A percentile compares a stretch with the other conserved stretches of the same genome.
Conservation (phyloP, 2,797 vertebrate genomes). For the Hydrophis major region DNA sequence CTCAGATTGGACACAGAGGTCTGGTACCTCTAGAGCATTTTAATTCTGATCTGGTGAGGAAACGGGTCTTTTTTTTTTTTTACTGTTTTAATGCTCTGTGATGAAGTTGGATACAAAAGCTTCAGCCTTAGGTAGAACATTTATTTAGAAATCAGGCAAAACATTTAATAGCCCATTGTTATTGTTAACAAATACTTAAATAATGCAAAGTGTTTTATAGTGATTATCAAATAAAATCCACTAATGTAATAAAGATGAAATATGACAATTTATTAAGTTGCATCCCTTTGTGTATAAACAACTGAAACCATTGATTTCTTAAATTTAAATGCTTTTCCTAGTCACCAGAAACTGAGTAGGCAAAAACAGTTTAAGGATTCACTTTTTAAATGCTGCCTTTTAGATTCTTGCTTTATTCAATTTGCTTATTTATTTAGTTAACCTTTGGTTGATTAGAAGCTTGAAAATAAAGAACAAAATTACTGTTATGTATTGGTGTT, state of each 20-base stretch:
- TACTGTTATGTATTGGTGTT: conserved; percentile 2
- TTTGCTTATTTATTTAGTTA: conserved; percentile 9
- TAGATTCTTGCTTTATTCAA: conserved; percentile 12
- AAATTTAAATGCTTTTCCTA: not conserved
- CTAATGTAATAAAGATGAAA: not conserved
- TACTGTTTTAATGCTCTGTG: not conserved
- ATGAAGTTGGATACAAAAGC: not conserved
- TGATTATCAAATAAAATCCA: not conserved
- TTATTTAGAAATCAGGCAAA: not conserved
- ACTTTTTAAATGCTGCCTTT: not conserved
- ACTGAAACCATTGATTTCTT: not conserved
- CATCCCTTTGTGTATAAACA: not conserved
- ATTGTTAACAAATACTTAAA: not conserved
- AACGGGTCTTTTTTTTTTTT: not conserved
- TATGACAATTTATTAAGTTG: not conserved
- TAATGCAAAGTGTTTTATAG: too few relatives aligned
- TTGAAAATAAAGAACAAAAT: conserved; percentile 34
- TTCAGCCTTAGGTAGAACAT: not conserved
- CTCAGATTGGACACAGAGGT: not conserved
- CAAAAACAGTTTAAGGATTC: not conserved
- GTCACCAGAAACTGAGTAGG: not conserved
- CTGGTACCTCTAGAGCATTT: not conserved
- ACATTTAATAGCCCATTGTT: not conserved
- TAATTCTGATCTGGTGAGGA: not conserved
- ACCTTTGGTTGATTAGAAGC: not conserved